Evolutionary conservation across 2,888 invertebrate species (phyloP).

Genomic region (Troglohyphantes excavatus): DNA sequence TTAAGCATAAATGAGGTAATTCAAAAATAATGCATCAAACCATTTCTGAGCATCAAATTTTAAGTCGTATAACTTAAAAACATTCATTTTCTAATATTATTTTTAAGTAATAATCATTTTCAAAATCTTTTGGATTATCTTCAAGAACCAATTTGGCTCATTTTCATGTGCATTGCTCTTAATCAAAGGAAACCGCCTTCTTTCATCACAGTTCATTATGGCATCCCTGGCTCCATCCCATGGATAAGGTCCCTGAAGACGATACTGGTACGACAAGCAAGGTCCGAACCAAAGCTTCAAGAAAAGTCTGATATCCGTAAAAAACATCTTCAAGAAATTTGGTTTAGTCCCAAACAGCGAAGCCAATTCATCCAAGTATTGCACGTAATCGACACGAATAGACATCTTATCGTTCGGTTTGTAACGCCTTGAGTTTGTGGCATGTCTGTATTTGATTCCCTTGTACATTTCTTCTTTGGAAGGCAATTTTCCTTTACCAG

Average conservation of each 20-base stretch:
- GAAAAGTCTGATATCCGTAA: conserved; percentile 81
- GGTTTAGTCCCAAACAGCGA: conserved; percentile 83
- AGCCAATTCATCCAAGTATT: conserved; percentile 83
- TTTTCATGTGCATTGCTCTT: background rate
- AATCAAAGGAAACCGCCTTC: conserved; percentile 60
- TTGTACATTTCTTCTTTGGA: conserved; percentile 56
- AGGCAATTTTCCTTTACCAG: conserved; percentile 53
- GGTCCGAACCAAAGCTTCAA: conserved; percentile 81
- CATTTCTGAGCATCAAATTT: too few species aligned
- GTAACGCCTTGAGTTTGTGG: conserved; percentile 31
- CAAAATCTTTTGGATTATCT: background rate
- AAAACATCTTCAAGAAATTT: conserved; percentile 81
- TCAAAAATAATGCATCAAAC: too few species aligned
- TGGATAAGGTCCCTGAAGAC: conserved; percentile 82
- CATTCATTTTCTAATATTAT: too few species aligned
- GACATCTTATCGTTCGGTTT: conserved; percentile 24
- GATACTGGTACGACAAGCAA: conserved; percentile 81
- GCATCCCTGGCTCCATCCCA: conserved; percentile 83
- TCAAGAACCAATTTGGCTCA: background rate
- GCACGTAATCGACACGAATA: conserved; percentile 80
- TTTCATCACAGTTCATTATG: conserved; percentile 81
- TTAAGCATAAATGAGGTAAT: too few species aligned
- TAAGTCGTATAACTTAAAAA: too few species aligned
- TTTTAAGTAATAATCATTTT: background rate
- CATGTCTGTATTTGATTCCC: conserved; percentile 15